Percentiles rank a stretch among this genome's conserved stretches.
Conservation (phyloP, 2,888 invertebrate genomes). For the Euzophera pinguis region DNA sequence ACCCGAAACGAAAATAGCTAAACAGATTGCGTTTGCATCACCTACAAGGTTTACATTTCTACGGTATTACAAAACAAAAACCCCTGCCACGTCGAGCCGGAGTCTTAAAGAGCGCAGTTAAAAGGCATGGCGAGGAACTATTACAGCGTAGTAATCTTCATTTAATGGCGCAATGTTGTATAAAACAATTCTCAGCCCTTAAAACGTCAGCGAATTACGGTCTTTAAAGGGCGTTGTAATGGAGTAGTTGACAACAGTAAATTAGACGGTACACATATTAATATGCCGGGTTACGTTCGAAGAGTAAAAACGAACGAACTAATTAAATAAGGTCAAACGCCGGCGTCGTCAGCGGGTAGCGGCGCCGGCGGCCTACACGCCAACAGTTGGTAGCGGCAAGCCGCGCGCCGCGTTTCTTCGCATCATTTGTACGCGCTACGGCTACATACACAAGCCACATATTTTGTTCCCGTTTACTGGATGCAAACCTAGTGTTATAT, state of each 20-base stretch:
- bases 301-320: constrained; percentile 77
- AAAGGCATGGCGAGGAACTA: background rate
- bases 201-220: constrained; percentile 9
- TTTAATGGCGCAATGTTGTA: constrained; percentile 4
- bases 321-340: constrained; percentile 80
- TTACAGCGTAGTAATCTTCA: constrained; percentile 1
- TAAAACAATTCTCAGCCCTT: constrained; percentile 7
- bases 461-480: constrained; percentile 1
- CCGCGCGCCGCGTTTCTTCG: constrained; percentile 35
- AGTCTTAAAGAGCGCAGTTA: constrained; percentile 4
- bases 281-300: constrained; percentile 68
- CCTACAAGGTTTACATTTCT: constrained; percentile 39
- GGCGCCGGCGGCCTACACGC: constrained; percentile 33
- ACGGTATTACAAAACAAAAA: constrained; percentile 20
- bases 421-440: background rate
- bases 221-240: constrained; percentile 29
- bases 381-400: constrained; percentile 45
- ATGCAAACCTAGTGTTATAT: constrained; percentile 8
- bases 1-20: constrained; percentile 64
- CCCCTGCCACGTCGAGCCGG: background rate
- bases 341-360: constrained; percentile 54
- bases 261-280: constrained; percentile 70
- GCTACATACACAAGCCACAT: background rate
- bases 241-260: constrained; percentile 63
- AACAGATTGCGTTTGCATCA: constrained; percentile 46